A percentile compares a stretch with the other conserved stretches of the same genome.
Conservation (phyloP, 1,140 invertebrate genomes). For the Mya arenaria region DNA sequence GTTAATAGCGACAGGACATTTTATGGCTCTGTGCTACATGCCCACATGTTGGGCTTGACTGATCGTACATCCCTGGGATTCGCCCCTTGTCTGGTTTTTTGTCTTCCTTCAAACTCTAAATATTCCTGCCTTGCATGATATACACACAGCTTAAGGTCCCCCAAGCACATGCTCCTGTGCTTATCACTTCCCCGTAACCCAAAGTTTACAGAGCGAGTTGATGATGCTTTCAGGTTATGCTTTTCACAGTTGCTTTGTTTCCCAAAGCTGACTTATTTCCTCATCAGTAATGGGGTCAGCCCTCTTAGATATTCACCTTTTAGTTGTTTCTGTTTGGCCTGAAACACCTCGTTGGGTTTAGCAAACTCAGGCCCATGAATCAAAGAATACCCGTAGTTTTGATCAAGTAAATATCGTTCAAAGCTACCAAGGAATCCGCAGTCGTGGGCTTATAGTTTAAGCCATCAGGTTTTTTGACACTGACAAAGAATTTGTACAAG, state of each 20-base stretch:
- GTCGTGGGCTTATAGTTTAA: not conserved
- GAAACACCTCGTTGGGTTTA: not conserved
- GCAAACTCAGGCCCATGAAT: not conserved
- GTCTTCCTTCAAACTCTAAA: not conserved
- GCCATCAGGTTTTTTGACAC: not conserved
- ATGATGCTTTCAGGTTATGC: not conserved
- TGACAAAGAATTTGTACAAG: not conserved
- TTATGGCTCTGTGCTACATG: not conserved
- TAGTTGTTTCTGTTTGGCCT: slow-evolving; percentile 10
- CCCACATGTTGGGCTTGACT: not conserved
- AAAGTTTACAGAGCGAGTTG: not conserved
- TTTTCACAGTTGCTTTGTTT: not conserved
- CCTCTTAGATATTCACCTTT: not conserved
- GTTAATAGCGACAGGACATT: not conserved
- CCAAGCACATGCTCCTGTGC: not conserved
- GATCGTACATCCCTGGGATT: not conserved
- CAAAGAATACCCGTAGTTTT: not conserved
- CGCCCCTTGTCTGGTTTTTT: not conserved
- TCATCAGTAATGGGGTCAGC: not conserved
- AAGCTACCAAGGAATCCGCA: not conserved
- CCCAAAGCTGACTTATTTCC: not conserved
- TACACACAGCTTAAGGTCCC: not conserved
- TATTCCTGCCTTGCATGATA: not conserved
- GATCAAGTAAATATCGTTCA: not conserved
- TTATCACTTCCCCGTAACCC: slow-evolving; percentile 1